A percentile compares a stretch with the other conserved stretches of the same genome.
Evolutionary conservation across 2,888 invertebrate genomes (phyloP).

Genomic region (Nematopogon swammerdamellus): DNA sequence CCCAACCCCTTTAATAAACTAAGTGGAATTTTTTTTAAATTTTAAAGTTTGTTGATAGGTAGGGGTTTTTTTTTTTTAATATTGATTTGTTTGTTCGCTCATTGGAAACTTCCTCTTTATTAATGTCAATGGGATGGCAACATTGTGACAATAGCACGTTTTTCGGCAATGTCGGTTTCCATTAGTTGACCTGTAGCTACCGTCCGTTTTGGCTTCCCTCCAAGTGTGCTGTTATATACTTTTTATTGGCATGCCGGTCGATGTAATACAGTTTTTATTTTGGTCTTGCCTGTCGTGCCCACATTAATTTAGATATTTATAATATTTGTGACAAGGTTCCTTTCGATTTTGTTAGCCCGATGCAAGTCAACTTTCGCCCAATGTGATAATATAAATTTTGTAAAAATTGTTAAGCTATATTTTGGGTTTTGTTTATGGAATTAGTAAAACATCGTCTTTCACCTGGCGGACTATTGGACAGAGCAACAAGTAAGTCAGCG

Average conservation of each 20-base stretch:
- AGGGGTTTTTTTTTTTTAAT: too few relatives aligned
- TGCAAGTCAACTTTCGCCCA: too few relatives aligned
- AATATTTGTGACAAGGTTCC: background rate
- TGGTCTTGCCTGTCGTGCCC: background rate
- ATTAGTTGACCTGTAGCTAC: background rate
- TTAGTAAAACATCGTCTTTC: too few relatives aligned
- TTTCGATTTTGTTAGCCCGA: background rate
- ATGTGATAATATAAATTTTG: too few relatives aligned
- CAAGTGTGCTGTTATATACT: background rate
- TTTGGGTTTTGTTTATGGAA: too few relatives aligned
- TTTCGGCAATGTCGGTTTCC: background rate
- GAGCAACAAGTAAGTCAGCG: too few relatives aligned
- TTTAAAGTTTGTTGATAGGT: too few relatives aligned
- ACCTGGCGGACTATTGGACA: too few relatives aligned
- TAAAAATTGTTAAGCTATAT: too few relatives aligned
- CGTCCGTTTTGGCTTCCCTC: background rate
- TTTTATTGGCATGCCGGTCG: background rate
- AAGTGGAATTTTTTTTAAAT: too few relatives aligned
- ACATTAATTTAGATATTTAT: background rate
- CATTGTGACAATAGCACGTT: background rate
- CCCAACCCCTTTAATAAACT: too few relatives aligned
- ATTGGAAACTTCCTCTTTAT: background rate
- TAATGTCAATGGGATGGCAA: background rate
- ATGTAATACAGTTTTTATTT: background rate
- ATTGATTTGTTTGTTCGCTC: too few relatives aligned